Evolutionary conservation across 1,140 invertebrate genomes (phyloP), one percentile per base, ranked within the genome.

Genomic region (Laupala kohalensis): DNA sequence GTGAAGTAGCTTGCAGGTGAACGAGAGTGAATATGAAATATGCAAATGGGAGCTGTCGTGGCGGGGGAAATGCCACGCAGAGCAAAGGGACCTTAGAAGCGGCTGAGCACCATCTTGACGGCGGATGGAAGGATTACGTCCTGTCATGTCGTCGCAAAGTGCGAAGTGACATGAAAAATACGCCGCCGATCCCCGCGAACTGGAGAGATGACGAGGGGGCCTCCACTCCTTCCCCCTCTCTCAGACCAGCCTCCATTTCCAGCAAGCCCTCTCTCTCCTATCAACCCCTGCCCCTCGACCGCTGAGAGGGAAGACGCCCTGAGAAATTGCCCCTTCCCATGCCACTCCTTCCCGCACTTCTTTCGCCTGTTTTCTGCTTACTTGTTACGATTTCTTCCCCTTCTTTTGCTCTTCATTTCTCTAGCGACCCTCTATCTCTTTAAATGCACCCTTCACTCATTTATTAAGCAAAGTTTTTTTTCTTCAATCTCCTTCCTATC

Each of bases 301-400:
- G n/a, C n/a, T n/a, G n/a, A n/a, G n/a, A n/a, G n/a, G n/a, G 6
- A 37, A 37, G 30, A 15, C 6, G 30, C 30, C 15, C 30, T 6
- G 30, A 6, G 30, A 15, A 15, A 15, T 15, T 15, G 30, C 30
- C 67, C 13, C 25, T 27, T 28, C 66, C 28, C 28, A 26, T 12
- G 12, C 67, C 25, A 26, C 19, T 13, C 19, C 9, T 26, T 27
- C 29, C 67, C 67, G 23, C 67, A n/a, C 67, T 68, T 29, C 67
- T n/a, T 5, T 26, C 29, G 67, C 29, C 29, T 27, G 29, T 37
- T 68, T 68, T 30, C 67, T 30, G 67, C 67, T 68, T 15, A 68
- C 67, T 27, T 68, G 28, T 30, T 23, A 68, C 15, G 67, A 68
- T n/a, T n/a, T 64, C 24, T 64, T 23, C 64, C 64, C 64, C 64